A percentile compares a stretch with the other conserved stretches of the same genome.
These are phyloP conservation scores for Heterotilapia buettikoferi DNA, from an alignment of 2,113 vertebrate species.

Conservation along the genomic window DNA sequence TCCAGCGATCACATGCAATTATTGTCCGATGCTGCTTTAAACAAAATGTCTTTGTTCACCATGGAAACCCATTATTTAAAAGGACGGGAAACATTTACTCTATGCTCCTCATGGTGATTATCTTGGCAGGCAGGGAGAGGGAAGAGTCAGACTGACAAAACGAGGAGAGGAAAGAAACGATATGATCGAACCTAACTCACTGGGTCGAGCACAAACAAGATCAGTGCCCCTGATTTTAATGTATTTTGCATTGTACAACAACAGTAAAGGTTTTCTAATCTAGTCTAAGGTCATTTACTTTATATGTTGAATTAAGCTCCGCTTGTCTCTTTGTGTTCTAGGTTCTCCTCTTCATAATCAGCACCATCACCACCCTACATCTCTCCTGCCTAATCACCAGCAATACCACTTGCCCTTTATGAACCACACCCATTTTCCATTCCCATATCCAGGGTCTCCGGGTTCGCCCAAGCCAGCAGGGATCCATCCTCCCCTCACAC, in stretches of 20 bases:
- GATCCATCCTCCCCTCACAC: constrained; percentile 53
- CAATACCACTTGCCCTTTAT: constrained; percentile 65
- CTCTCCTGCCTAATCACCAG: constrained; percentile 60
- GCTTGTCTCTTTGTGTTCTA: constrained; percentile 29
- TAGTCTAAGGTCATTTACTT: background rate
- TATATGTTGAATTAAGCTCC: background rate
- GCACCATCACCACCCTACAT: constrained; percentile 32
- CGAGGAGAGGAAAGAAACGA: background rate
- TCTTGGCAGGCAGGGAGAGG: background rate
- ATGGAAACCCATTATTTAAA: constrained; percentile 38
- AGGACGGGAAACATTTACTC: constrained; percentile 9
- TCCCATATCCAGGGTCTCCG: constrained; percentile 55
- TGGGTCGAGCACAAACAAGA: background rate
- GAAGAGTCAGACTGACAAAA: background rate
- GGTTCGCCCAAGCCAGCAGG: constrained; percentile 45
- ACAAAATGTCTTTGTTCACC: constrained; percentile 49
- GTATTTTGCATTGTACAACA: background rate
- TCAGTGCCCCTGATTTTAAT: background rate
- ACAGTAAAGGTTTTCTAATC: background rate
- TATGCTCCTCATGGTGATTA: background rate
- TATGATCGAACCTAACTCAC: background rate
- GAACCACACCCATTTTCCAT: constrained; percentile 64
- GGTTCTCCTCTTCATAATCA: constrained; percentile 59
- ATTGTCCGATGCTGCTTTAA: constrained; percentile 13
- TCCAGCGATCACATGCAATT: constrained; percentile 5